Conservation (phyloP, 2,113 vertebrate species). For the Paradisaea rubra region DNA sequence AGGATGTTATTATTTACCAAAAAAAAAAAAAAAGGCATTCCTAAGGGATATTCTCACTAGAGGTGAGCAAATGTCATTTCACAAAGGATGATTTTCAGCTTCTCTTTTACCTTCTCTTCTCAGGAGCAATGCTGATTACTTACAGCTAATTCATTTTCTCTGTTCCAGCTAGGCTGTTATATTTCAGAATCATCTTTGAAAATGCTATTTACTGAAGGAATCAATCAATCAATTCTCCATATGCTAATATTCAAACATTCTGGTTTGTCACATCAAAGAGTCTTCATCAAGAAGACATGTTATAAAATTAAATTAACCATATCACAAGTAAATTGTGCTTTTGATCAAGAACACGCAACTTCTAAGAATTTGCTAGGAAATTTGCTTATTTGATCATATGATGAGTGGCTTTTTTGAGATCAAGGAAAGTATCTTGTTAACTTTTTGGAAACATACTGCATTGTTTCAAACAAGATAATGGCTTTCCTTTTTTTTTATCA, state of each 20-base stretch:
- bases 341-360: conserved; percentile 43
- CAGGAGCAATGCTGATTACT: neutral
- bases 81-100: neutral
- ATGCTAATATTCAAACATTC: conserved; percentile 48
- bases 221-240: conserved; percentile 61
- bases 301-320: conserved; percentile 39
- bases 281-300: neutral
- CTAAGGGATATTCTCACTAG: neutral
- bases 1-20: neutral
- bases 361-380: conserved; percentile 39
- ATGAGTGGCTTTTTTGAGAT: conserved; percentile 35
- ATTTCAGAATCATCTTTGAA: conserved; percentile 43
- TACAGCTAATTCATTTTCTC: neutral
- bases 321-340: conserved; percentile 44
- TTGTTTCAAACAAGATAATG: conserved; percentile 48
- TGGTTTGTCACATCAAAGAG: conserved; percentile 60
- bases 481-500: neutral
- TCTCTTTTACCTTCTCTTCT: neutral
- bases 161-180: neutral
- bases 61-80: neutral
- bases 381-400: conserved; percentile 41
- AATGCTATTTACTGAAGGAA: conserved; percentile 52
- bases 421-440: conserved; percentile 54
- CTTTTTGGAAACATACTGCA: neutral
- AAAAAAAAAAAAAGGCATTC: neutral